Evolutionary conservation across 2,113 vertebrate species (phyloP).

Genomic region (Noctilio leporinus): DNA sequence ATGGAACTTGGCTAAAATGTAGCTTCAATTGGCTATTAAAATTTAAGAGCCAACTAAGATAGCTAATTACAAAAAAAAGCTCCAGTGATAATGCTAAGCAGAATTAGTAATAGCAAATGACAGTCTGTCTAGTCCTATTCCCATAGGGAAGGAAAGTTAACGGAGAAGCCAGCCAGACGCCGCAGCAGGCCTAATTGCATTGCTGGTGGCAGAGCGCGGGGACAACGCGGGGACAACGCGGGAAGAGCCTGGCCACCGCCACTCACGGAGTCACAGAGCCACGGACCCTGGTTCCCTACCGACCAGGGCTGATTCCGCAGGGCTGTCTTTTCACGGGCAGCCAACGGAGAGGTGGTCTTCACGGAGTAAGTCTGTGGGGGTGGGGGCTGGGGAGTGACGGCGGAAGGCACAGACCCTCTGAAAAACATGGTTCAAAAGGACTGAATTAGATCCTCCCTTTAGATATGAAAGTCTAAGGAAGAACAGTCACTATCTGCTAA

Average conservation of each 20-base stretch:
- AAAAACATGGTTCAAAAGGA: background rate
- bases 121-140: conserved; percentile 86
- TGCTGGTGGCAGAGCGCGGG: conserved; percentile 76
- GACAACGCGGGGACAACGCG: conserved; percentile 72
- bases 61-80: conserved; percentile 86
- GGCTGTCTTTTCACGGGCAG: background rate
- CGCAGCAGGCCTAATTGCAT: conserved; percentile 79
- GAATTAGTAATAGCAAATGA: conserved; percentile 86
- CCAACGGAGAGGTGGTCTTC: background rate
- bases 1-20: conserved; percentile 87
- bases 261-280: conserved; percentile 48
- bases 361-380: too few relatives aligned
- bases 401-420: background rate
- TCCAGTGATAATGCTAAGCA: conserved; percentile 82
- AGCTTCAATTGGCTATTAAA: conserved; percentile 90
- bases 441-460: conserved; percentile 25
- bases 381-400: fast-evolving
- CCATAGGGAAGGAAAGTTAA: conserved; percentile 82
- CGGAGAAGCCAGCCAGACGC: conserved; percentile 83
- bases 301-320: background rate
- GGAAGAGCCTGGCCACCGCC: conserved; percentile 57
- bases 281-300: conserved; percentile 48
- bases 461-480: conserved; percentile 56
- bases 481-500: conserved; percentile 48
- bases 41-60: conserved; percentile 89